Evolutionary conservation across 2,113 vertebrate genomes (phyloP).

Genomic region (Callorhinus ursinus): DNA sequence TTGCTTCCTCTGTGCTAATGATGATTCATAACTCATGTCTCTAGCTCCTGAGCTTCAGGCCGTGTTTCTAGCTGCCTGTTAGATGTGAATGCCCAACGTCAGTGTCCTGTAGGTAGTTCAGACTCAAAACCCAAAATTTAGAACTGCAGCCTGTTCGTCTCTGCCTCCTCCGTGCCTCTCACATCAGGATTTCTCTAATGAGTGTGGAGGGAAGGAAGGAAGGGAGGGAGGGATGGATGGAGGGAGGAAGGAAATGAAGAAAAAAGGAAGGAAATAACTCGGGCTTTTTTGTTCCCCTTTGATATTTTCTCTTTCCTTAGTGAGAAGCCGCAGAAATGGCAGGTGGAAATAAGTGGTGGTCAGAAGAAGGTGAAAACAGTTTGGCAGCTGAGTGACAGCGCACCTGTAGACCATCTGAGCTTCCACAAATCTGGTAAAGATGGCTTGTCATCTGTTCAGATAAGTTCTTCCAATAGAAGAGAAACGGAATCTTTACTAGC

Average conservation of each 20-base stretch:
- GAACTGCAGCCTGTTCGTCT: neutral
- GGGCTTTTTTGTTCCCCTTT: neutral
- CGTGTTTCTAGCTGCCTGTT: neutral
- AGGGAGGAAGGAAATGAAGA: neutral
- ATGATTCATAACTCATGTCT: neutral
- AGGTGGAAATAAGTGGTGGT: constrained; percentile 91
- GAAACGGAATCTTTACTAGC: neutral
- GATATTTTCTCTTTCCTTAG: constrained; percentile 79
- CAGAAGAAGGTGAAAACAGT: constrained; percentile 92
- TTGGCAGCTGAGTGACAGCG: constrained; percentile 89
- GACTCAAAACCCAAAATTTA: neutral
- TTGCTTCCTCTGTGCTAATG: neutral
- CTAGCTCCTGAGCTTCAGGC: neutral
- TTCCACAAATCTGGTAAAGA: constrained; percentile 86
- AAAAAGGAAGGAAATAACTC: neutral
- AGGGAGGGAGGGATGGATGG: neutral
- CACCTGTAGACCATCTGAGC: constrained; percentile 88
- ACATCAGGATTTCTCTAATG: neutral
- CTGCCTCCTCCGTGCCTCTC: neutral
- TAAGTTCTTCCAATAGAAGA: neutral
- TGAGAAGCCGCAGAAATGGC: constrained; percentile 91
- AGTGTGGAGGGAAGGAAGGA: neutral
- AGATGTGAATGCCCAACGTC: neutral
- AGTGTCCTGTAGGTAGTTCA: neutral
- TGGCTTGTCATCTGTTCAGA: neutral